Evolutionary conservation across 2,113 vertebrate species (phyloP).

Genomic region (Capreolus pygargus): DNA sequence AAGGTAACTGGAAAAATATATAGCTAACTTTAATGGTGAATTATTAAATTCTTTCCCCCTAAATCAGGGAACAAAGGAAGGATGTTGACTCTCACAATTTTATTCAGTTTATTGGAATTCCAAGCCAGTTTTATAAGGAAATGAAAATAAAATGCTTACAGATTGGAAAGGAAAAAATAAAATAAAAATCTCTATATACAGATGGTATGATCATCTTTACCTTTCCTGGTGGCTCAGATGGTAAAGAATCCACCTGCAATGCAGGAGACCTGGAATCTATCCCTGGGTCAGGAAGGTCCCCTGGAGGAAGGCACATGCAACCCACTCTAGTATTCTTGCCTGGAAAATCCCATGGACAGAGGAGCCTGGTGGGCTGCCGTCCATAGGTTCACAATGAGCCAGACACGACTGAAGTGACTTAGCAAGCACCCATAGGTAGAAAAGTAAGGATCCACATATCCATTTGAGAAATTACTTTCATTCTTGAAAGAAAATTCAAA

Average conservation of each 20-base stretch:
- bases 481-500: conserved; percentile 26
- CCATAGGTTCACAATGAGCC: background rate
- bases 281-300: background rate
- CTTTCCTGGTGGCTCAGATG: background rate
- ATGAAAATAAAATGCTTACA: background rate
- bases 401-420: background rate
- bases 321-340: background rate
- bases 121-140: background rate
- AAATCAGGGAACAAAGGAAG: background rate
- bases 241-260: background rate
- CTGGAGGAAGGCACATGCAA: background rate
- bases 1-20: background rate
- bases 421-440: background rate
- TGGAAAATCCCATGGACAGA: background rate
- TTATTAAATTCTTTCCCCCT: background rate
- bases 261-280: background rate
- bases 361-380: background rate
- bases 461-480: background rate
- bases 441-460: background rate
- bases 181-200: background rate
- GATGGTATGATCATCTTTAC: background rate
- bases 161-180: background rate
- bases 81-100: background rate
- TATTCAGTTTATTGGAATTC: background rate
- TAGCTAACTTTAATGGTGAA: background rate